Percentiles rank a stretch among this genome's conserved stretches.
Conservation (phyloP, 2,797 vertebrate species). For the Enoplosus armatus region DNA sequence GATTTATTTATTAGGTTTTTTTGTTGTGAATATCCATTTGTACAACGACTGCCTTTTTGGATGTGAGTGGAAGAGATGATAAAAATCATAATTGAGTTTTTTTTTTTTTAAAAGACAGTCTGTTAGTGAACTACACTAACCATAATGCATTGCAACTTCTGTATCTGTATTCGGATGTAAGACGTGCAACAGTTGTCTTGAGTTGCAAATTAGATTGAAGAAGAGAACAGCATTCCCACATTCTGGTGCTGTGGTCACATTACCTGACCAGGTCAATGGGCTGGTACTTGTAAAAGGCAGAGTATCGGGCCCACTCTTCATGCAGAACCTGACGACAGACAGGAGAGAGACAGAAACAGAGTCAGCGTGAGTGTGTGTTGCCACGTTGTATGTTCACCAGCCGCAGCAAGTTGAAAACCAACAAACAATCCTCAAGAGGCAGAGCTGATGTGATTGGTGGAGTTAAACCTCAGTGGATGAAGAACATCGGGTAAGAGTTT, state of each 20-base stretch:
- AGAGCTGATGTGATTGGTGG: constrained; percentile 52
- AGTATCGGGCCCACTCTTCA: constrained; percentile 96
- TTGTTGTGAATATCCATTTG: too few relatives aligned
- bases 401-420: constrained; percentile 6
- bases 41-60: too few relatives aligned
- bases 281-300: constrained; percentile 98
- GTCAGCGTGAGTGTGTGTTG: constrained; percentile 44
- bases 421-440: constrained; percentile 35
- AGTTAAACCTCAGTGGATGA: constrained; percentile 29
- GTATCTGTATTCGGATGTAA: neutral
- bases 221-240: too few relatives aligned
- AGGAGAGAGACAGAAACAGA: constrained; percentile 33
- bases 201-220: neutral
- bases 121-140: neutral
- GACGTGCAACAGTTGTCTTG: neutral
- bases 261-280: constrained; percentile 98
- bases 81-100: too few relatives aligned
- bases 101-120: too few relatives aligned
- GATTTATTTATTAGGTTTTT: too few relatives aligned
- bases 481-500: constrained; percentile 41
- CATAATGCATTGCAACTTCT: neutral
- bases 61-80: too few relatives aligned
- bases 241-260: neutral
- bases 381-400: constrained; percentile 38
- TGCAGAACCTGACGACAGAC: constrained; percentile 88